Conservation (phyloP, 2,797 vertebrate genomes). For the Capromys pilorides region DNA sequence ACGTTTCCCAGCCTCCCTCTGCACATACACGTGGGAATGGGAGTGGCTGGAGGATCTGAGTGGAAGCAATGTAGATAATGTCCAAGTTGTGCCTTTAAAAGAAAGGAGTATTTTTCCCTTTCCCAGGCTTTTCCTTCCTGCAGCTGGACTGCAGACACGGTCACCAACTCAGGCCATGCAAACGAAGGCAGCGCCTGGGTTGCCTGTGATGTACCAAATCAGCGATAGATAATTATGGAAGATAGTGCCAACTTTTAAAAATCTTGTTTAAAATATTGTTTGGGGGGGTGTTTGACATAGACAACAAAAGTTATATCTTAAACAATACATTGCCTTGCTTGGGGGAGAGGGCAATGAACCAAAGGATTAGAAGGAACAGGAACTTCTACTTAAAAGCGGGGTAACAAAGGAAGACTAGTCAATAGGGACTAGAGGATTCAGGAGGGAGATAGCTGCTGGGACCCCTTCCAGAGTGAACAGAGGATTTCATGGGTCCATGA, state of each 20-base stretch:
- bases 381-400: not conserved
- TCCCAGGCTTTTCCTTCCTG: not conserved
- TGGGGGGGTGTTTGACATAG: not conserved
- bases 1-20: not conserved
- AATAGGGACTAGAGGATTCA: not conserved
- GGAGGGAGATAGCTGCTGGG: not conserved
- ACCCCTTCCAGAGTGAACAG: not conserved
- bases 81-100: not conserved
- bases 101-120: not conserved
- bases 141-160: not conserved
- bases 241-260: not conserved
- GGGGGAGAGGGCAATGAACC: not conserved
- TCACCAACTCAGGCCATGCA: accelerated
- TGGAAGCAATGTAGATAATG: accelerated
- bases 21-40: not conserved
- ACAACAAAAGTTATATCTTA: not conserved
- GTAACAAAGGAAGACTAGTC: not conserved
- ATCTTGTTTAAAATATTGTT: not conserved
- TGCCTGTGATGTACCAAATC: not conserved
- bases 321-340: not conserved
- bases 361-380: slow-evolving; percentile 4
- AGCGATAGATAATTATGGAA: not conserved
- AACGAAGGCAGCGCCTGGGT: not conserved
- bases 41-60: not conserved
- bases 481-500: not conserved